Conservation (phyloP, 2,888 invertebrate genomes). For the Ochropleura leucogaster region DNA sequence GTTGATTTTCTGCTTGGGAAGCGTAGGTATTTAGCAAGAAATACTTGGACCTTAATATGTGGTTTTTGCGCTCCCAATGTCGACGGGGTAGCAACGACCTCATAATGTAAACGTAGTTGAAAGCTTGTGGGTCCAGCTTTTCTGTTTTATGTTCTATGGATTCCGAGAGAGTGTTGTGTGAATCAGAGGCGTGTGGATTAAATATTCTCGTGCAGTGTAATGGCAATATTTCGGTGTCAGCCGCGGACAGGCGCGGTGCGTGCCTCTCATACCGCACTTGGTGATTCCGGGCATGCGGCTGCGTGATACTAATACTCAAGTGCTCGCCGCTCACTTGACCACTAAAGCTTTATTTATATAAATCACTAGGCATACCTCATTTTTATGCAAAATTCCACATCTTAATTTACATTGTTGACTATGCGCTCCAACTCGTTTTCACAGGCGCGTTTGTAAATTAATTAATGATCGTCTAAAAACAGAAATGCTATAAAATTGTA, state of each 20-base stretch:
- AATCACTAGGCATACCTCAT: constrained; percentile 50
- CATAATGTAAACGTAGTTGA: not conserved
- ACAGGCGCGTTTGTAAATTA: constrained; percentile 27
- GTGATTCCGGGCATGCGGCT: constrained; percentile 70
- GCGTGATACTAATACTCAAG: constrained; percentile 58
- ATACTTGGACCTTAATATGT: constrained; percentile 73
- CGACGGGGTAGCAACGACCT: constrained; percentile 24
- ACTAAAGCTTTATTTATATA: constrained; percentile 51
- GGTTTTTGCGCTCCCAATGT: constrained; percentile 48
- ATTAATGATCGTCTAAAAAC: constrained; percentile 19
- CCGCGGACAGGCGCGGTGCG: constrained; percentile 68
- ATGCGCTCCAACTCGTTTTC: constrained; percentile 29
- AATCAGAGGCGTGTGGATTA: constrained; percentile 52
- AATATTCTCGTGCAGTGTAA: constrained; percentile 61
- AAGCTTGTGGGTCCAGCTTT: not conserved
- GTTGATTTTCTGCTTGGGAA: constrained; percentile 87
- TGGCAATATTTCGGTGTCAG: constrained; percentile 73
- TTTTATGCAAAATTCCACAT: constrained; percentile 53
- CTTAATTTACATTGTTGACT: constrained; percentile 47
- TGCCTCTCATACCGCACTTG: constrained; percentile 69
- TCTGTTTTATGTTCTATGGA: constrained; percentile 13
- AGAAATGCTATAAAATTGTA: constrained; percentile 20
- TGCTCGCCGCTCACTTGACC: constrained; percentile 51
- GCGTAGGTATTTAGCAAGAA: constrained; percentile 76
- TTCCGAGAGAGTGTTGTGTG: constrained; percentile 39